Evolutionary conservation across 2,113 vertebrate species (phyloP).

Genomic region (Fulica atra): DNA sequence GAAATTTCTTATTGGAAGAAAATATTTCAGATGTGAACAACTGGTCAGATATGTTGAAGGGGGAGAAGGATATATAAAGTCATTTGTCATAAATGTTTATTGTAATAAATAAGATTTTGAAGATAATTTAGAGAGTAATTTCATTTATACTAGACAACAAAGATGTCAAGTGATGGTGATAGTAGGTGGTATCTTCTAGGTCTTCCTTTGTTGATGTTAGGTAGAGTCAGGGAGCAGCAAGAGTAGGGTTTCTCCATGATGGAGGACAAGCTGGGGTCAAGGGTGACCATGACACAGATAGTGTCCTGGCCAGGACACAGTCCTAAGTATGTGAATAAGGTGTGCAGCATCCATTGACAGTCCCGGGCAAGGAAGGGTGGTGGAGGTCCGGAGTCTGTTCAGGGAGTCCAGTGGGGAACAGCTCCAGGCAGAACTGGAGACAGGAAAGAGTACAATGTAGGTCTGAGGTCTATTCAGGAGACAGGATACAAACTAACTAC

Average conservation of each 20-base stretch:
- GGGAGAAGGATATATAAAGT: not conserved
- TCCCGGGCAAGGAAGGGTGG: not conserved
- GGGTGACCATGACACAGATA: not conserved
- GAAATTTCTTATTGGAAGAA: not conserved
- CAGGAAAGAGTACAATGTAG: not conserved
- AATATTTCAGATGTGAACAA: not conserved
- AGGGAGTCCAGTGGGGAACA: not conserved
- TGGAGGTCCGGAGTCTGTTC: not conserved
- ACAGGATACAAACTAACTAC: not conserved
- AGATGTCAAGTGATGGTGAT: not conserved
- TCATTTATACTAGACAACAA: not conserved
- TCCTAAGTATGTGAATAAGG: not conserved
- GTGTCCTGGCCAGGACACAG: not conserved
- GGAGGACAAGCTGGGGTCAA: not conserved
- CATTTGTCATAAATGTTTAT: not conserved
- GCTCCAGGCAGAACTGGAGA: not conserved
- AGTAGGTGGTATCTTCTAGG: not conserved
- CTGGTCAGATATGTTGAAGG: not conserved
- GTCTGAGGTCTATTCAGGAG: not conserved
- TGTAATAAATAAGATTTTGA: not conserved
- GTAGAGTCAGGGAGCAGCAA: not conserved
- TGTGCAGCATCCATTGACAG: not conserved
- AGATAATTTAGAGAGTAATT: not conserved
- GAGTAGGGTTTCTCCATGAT: not conserved
- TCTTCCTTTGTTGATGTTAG: not conserved